A percentile compares a stretch with the other conserved stretches of the same genome.
Evolutionary conservation across 2,888 invertebrate species (phyloP).

Genomic region (Rhagophthalmus giganteus): DNA sequence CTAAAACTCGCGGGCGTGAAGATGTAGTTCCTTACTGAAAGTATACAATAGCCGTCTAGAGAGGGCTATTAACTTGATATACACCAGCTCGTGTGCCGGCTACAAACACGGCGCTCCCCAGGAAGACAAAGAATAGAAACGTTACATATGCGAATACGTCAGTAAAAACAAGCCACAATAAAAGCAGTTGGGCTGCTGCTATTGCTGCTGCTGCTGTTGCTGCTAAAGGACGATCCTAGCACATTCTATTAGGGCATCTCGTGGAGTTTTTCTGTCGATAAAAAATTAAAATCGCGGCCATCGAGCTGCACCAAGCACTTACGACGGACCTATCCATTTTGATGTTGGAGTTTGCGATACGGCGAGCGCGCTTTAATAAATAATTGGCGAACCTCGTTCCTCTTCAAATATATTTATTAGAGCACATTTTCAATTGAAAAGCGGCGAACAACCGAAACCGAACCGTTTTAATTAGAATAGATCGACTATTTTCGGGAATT

Average conservation of each 20-base stretch:
- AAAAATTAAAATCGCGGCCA: too few relatives aligned
- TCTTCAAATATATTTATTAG: too few relatives aligned
- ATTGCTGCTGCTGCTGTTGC: too few relatives aligned
- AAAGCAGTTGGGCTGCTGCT: constrained; percentile 6
- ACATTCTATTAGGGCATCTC: background rate
- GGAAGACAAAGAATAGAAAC: constrained; percentile 32
- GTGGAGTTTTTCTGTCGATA: background rate
- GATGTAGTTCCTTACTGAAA: constrained; percentile 26
- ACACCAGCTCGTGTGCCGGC: constrained; percentile 33
- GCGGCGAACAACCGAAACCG: too few relatives aligned
- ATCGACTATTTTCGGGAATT: too few relatives aligned
- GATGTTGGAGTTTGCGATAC: too few relatives aligned
- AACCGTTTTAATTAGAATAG: too few relatives aligned
- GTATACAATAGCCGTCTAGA: constrained; percentile 35
- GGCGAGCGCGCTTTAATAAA: too few relatives aligned
- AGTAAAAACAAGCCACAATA: constrained; percentile 17
- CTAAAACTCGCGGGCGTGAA: constrained; percentile 17
- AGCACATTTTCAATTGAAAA: too few relatives aligned
- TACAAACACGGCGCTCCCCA: constrained; percentile 29
- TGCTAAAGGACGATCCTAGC: background rate
- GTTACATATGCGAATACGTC: constrained; percentile 34
- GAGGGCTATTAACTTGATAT: constrained; percentile 36
- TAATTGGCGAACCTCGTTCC: too few relatives aligned
- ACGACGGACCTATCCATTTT: too few relatives aligned
- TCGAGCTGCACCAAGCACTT: too few relatives aligned